Base-by-base conservation (phyloP, 2,888 invertebrate species). In the Nomada fabriciana region DNA sequence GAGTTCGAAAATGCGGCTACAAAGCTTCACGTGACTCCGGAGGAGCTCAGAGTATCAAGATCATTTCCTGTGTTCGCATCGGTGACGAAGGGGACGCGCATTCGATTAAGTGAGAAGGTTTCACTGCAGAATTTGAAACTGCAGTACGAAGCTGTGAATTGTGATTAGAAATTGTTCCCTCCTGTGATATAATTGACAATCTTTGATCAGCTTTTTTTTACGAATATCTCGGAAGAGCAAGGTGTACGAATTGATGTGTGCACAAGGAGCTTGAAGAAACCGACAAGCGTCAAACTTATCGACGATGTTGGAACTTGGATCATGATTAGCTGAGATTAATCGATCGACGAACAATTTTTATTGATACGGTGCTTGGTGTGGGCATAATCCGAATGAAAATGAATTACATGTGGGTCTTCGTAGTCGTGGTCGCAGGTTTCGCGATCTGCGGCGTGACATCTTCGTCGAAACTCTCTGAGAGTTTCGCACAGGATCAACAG, bases 11-110 rank as follows among this genome's bases (percentile, higher is more conserved):
- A 76, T 72, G 64, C 73, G 36, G 59, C 15, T 36, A 15, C 53
- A 60, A 20, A 79, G 36, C 23, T 79, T 71, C 29, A 74, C 82
- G 63, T 82, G 84, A 81, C 68, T 70, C 23, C 10, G 25, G 29
- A 18, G 25, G 50, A 2, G 42, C 67, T 52, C 18, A n/a, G 13
- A 25, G 9, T 11, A 36, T 23, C 29, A 18, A 64, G 23, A 52
- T 23, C 18, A 15, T 50, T n/a, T 50, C 50, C 23, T 11, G 15
- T 15, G n/a, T 23, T 18, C 0, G 11, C 11, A 18, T 42, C 18
- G 55, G 18, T n/a, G 50, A 70, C 7, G 36, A 20, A 36, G 23
- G 43, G 11, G 5, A 18, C 25, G 10, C 7, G n/a, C 7, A 15
- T 18, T 18, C 29, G 55, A 63, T 7, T 29, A 43, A 10, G 63